A percentile compares a stretch with the other conserved stretches of the same genome.
These are phyloP conservation scores for Artemisiospiza belli DNA, from an alignment of 2,113 vertebrate genomes.

Conservation along the genomic window DNA sequence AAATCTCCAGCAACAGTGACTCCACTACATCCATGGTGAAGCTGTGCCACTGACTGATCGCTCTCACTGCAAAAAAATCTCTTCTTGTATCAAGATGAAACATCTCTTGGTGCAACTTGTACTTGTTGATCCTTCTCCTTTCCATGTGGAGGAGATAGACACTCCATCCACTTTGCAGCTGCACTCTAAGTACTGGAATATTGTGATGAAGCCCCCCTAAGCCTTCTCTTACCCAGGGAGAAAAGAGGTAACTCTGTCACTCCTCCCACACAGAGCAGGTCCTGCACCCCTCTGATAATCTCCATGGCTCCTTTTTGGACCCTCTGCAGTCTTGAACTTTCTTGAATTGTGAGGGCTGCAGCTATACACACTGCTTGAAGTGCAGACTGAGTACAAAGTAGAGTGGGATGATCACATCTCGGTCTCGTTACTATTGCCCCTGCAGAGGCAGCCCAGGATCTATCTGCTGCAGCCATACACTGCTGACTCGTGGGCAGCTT, in stretches of 20 bases:
- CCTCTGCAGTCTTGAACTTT: neutral
- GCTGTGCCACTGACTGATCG: neutral
- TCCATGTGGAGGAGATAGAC: neutral
- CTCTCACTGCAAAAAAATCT: neutral
- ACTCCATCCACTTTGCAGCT: neutral
- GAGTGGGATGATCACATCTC: neutral
- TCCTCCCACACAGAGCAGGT: neutral
- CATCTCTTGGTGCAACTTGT: neutral
- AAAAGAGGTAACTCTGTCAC: neutral
- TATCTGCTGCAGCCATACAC: neutral
- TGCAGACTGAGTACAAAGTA: neutral
- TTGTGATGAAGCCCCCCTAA: fast-evolving
- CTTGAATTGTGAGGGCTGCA: neutral
- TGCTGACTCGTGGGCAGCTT: neutral
- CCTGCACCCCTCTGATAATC: neutral
- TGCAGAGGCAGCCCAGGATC: neutral
- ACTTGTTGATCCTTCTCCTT: neutral
- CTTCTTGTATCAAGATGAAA: neutral
- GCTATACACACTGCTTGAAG: neutral
- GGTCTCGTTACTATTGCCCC: no score
- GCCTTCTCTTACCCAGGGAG: neutral
- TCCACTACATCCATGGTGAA: neutral
- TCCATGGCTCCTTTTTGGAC: neutral
- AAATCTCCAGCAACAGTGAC: neutral
- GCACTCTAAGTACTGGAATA: neutral